These are phyloP conservation scores for Acyrthosiphon pisum DNA, from an alignment of 1,140 invertebrate genomes.

Conservation along the genomic window DNA sequence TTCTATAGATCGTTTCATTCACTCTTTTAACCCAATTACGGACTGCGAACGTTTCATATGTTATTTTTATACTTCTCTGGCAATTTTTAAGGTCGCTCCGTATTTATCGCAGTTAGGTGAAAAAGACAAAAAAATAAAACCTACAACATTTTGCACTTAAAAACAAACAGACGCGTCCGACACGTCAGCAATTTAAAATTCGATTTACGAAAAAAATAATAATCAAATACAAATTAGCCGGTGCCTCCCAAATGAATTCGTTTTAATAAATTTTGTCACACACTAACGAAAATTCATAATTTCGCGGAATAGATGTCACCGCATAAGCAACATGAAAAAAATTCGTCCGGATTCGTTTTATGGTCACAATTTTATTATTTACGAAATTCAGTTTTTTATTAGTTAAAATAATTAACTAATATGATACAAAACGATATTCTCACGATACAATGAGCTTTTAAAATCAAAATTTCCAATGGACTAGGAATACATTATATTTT, in stretches of 20 bases:
- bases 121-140: not conserved
- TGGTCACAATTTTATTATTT: not conserved
- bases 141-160: not conserved
- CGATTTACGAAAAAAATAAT: not conserved
- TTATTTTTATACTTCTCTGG: not conserved
- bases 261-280: not conserved
- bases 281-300: not conserved
- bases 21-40: not conserved
- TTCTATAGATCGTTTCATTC: not conserved
- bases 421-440: not conserved
- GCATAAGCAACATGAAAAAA: not conserved
- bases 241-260: not conserved
- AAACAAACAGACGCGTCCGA: not conserved
- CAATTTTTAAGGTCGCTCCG: not conserved
- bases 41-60: not conserved
- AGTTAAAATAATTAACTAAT: not conserved
- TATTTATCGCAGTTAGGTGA: not conserved
- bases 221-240: not conserved
- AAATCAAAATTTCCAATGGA: too few species aligned
- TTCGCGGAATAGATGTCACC: not conserved
- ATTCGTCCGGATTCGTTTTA: not conserved
- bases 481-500: too few species aligned
- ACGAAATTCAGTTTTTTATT: not conserved
- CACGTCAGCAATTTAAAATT: not conserved
- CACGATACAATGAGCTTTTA: not conserved